phyloP scores from a whole-genome alignment of 2,888 invertebrate genomes.

The Cyclophora albipunctata region DNA sequence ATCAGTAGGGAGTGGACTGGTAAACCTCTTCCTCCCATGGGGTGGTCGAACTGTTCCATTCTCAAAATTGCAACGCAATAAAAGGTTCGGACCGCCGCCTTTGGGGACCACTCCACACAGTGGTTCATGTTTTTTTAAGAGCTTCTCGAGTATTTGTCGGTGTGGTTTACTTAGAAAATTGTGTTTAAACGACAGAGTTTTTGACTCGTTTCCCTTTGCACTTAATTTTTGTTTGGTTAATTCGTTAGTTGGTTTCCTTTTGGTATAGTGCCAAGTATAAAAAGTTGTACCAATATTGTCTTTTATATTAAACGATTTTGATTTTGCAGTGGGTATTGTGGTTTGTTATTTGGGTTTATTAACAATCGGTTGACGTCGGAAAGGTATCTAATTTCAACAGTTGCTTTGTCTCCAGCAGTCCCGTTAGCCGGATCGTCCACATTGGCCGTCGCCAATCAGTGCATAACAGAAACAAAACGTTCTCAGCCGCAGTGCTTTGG shows the following conservation, averaged over 20 bases:
- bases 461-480: conserved; percentile 55
- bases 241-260: too few species aligned
- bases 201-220: too few species aligned
- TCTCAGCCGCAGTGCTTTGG: conserved; percentile 19
- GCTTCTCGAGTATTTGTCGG: conserved; percentile 20
- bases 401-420: conserved; percentile 41
- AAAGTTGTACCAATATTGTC: too few species aligned
- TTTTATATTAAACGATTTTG: too few species aligned
- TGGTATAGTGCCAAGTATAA: too few species aligned
- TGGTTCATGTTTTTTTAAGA: conserved; percentile 29
- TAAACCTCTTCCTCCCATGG: conserved; percentile 25
- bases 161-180: conserved; percentile 21
- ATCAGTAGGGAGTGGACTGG: conserved; percentile 42
- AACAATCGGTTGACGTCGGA: too few species aligned
- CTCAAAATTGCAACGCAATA: conserved; percentile 54
- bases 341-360: too few species aligned
- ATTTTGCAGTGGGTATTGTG: too few species aligned
- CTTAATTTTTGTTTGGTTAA: too few species aligned
- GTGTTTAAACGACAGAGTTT: conserved; percentile 2
- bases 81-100: conserved; percentile 27
- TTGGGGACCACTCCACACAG: conserved; percentile 24
- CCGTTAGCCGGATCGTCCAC: conserved; percentile 40
- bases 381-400: conserved; percentile 31
- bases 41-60: conserved; percentile 42
- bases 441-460: conserved; percentile 45